phyloP scores from a whole-genome alignment of 1,140 invertebrate species.

The Hydropsyche tenuis region DNA sequence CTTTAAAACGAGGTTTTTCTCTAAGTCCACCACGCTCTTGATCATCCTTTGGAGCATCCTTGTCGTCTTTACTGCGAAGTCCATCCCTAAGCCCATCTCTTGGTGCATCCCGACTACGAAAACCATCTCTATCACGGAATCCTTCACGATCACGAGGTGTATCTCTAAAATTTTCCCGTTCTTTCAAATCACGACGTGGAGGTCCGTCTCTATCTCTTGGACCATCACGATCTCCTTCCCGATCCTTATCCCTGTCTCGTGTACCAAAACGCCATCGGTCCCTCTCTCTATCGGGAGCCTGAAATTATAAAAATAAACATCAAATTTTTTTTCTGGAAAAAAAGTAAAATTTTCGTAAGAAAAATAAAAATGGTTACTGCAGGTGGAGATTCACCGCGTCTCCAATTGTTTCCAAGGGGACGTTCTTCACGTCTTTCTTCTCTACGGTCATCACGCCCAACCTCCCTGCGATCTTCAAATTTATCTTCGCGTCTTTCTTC shows the following conservation, averaged over 20 bases:
- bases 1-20: constrained; percentile 16
- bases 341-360: too few species aligned
- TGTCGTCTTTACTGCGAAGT: not conserved
- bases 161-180: constrained; percentile 24
- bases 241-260: constrained; percentile 30
- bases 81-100: constrained; percentile 27
- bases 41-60: not conserved
- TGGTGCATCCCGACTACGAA: constrained; percentile 31
- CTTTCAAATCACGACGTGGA: not conserved
- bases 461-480: constrained; percentile 29
- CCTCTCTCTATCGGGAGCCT: not conserved
- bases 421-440: constrained; percentile 33
- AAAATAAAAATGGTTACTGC: not conserved
- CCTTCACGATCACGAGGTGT: constrained; percentile 37
- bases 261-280: constrained; percentile 1
- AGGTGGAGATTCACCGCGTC: constrained; percentile 40
- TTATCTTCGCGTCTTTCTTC: constrained; percentile 33
- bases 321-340: too few species aligned
- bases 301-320: too few species aligned
- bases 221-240: constrained; percentile 35
- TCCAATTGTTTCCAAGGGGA: constrained; percentile 34
- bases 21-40: constrained; percentile 32
- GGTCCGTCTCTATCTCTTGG: constrained; percentile 10
- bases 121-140: constrained; percentile 20
- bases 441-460: constrained; percentile 23